Conservation (phyloP, 37 sponge, comb jelly and placozoan species). For the Geodia barretti region DNA sequence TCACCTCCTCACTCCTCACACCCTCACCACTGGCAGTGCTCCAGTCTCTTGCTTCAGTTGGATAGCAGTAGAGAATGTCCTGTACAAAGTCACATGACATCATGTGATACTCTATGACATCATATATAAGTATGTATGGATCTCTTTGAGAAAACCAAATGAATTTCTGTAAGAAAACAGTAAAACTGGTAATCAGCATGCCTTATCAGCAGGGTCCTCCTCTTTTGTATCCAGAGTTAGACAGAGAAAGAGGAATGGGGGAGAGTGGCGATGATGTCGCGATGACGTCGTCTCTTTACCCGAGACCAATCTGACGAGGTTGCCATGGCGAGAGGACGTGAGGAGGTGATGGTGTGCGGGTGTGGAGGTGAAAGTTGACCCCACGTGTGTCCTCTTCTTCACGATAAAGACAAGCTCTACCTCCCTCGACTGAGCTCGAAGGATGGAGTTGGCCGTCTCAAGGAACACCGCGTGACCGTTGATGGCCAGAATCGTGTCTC, state of each 20-base stretch:
- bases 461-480: conserved; percentile 32
- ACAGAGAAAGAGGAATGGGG: conserved; percentile 52
- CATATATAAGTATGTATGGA: background rate
- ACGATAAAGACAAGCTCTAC: background rate
- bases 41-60: background rate
- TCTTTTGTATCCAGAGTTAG: conserved; percentile 70
- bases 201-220: conserved; percentile 55
- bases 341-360: background rate
- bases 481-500: conserved; percentile 46
- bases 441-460: conserved; percentile 24
- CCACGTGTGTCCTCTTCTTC: background rate
- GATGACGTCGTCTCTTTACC: background rate
- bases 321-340: background rate
- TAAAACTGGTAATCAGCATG: conserved; percentile 1
- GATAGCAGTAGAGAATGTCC: conserved; percentile 53
- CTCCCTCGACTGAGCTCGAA: conserved; percentile 15
- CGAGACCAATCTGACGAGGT: background rate
- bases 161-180: background rate
- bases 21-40: conserved; percentile 12
- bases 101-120: background rate
- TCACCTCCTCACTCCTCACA: background rate
- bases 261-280: background rate
- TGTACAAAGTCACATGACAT: conserved; percentile 1
- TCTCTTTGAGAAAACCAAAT: no score
- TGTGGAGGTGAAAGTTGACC: background rate